phyloP scores from a whole-genome alignment of 2,113 vertebrate species.

The Cyphomyrus plagiostoma region DNA sequence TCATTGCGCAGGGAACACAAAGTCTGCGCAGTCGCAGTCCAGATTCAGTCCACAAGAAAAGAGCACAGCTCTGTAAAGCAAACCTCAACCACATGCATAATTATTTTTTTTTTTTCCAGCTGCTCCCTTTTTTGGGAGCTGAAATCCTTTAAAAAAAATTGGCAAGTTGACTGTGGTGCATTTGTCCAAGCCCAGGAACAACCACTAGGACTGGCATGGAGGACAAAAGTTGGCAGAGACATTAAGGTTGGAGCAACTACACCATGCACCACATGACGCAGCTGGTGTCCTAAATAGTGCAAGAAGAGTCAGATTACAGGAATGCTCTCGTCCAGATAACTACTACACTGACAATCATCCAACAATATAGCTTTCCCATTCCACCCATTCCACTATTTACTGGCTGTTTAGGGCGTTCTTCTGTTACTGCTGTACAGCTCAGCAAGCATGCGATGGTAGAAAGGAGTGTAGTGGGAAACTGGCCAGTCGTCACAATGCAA shows the following conservation, averaged over 20 bases:
- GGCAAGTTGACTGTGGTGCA: not conserved
- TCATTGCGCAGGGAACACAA: not conserved
- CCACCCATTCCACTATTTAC: constrained; percentile 54
- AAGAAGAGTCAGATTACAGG: constrained; percentile 36
- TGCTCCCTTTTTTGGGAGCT: not conserved
- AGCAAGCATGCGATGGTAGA: constrained; percentile 42
- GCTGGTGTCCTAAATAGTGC: not conserved
- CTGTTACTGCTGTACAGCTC: constrained; percentile 54
- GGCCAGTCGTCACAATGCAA: constrained; percentile 34
- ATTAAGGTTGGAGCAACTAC: not conserved
- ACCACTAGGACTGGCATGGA: not conserved
- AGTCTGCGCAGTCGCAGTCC: not conserved
- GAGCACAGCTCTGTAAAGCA: not conserved
- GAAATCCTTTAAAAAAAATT: not conserved
- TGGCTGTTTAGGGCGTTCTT: constrained; percentile 57
- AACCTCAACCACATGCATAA: constrained; percentile 1
- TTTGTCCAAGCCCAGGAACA: not conserved
- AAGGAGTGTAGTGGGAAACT: not conserved
- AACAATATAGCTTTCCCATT: constrained; percentile 52
- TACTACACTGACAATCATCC: constrained; percentile 53
- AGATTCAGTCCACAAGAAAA: not conserved
- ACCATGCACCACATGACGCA: not conserved
- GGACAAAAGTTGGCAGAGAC: not conserved
- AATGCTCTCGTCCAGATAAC: constrained; percentile 36
- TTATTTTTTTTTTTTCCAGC: not conserved